phyloP scores from a whole-genome alignment of 2,888 invertebrate genomes.

The Diarsia brunnea region DNA sequence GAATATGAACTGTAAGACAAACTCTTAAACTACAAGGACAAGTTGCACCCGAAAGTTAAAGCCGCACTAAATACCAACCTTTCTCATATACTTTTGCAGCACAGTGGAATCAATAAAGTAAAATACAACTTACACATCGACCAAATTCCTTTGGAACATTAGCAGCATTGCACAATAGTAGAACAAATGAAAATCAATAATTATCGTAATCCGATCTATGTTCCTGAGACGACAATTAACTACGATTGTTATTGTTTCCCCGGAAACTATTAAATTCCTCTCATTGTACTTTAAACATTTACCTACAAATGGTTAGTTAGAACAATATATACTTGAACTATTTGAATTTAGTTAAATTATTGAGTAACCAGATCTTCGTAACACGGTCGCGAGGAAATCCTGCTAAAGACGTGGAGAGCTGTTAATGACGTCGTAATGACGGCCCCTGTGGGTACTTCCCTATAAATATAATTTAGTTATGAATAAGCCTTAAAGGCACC shows the following conservation, averaged over 20 bases:
- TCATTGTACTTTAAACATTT: conserved; percentile 35
- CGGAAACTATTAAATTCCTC: conserved; percentile 28
- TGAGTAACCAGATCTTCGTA: conserved; percentile 52
- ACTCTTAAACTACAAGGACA: conserved; percentile 4
- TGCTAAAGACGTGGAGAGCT: conserved; percentile 73
- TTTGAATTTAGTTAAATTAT: conserved; percentile 66
- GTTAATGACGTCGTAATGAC: conserved; percentile 79
- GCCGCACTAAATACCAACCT: too few species aligned
- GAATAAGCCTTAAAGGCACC: conserved; percentile 52
- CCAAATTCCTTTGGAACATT: conserved; percentile 1
- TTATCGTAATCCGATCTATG: conserved; percentile 21
- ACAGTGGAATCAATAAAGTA: neutral
- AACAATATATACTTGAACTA: conserved; percentile 37
- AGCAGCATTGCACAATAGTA: conserved; percentile 10
- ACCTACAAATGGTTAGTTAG: conserved; percentile 9
- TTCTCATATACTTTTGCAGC: neutral
- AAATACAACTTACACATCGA: neutral
- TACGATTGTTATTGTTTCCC: conserved; percentile 20
- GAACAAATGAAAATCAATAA: conserved; percentile 31
- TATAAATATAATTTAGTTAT: conserved; percentile 60
- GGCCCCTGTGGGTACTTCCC: conserved; percentile 56
- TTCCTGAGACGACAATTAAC: conserved; percentile 38
- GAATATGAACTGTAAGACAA: conserved; percentile 17
- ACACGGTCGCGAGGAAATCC: conserved; percentile 67
- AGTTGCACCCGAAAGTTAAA: conserved; percentile 2